These are phyloP conservation scores for Epinephelus cyanopodus DNA, from an alignment of 2,113 vertebrate species.

Conservation along the genomic window DNA sequence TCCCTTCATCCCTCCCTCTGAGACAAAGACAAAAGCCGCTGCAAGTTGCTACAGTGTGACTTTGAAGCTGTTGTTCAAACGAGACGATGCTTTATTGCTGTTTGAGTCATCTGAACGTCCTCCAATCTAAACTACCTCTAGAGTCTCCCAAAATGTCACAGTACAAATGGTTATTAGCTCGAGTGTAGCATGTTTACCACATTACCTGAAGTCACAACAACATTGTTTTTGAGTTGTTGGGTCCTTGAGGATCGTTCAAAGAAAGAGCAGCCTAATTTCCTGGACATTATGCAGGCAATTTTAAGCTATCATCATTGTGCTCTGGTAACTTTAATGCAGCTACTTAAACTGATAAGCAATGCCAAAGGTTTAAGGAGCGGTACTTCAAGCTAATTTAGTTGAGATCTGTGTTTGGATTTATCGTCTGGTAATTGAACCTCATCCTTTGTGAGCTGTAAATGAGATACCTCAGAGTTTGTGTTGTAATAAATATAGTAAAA, in stretches of 20 bases:
- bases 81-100: neutral
- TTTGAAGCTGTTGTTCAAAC: constrained; percentile 32
- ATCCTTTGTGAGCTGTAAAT: constrained; percentile 10
- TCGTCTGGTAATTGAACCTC: neutral
- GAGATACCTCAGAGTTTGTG: neutral
- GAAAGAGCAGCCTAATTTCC: neutral
- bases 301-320: constrained; percentile 3
- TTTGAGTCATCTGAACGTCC: neutral
- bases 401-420: constrained; percentile 4
- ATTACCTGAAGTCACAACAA: neutral
- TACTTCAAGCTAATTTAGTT: constrained; percentile 14
- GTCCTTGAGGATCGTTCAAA: constrained; percentile 17
- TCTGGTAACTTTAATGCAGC: constrained; percentile 8
- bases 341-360: constrained; percentile 9
- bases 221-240: neutral
- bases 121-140: neutral
- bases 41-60: constrained; percentile 31
- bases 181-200: neutral
- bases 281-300: neutral
- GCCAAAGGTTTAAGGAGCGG: neutral
- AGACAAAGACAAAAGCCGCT: constrained; percentile 68
- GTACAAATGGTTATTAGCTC: constrained; percentile 5
- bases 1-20: constrained; percentile 42
- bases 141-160: constrained; percentile 11
- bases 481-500: neutral